Base-by-base conservation (phyloP, 2,797 vertebrate species). In the Arnoldichthys spilopterus region DNA sequence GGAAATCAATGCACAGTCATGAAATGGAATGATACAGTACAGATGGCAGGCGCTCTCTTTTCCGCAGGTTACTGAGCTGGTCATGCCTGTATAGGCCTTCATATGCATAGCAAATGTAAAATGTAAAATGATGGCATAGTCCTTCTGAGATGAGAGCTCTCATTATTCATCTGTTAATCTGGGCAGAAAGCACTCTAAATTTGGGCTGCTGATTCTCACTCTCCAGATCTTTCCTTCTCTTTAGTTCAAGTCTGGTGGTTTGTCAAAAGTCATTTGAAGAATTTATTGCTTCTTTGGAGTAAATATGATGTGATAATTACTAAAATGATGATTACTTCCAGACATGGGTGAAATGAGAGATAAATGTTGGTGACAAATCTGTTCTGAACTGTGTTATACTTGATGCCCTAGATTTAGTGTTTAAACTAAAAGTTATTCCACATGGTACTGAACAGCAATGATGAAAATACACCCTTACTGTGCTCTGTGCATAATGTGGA, bases 1-100 rank as follows among this genome's bases (percentile, higher is more conserved):
- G 85, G 63, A 84, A 84, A 82, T 78, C 80, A 80, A 84, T 86
- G 67, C 64, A 79, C 62, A 76, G 58, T 78, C 71, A 75, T 74
- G 71, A 56, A 80, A 82, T 73, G 64, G 59, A 80, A 78, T 75
- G 77, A 85, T 74, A 72, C 54, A 51, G 34, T 62, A 40, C 67
- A 76, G 59, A 28, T 66, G 59, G 49, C 69, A 74, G 54, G 45
- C 34, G n/a, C 40, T 80, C 49, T 80, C 18, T 40, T 85, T 56
- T 82, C 74, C 58, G 24, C 77, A 82, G 70, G 83, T 84, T 77
- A 74, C 80, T 77, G 34, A 77, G 62, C 83, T 61, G 53, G 72
- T 78, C 70, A 61, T 73, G 66, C 20, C 68, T 84, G 71, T n/a
- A 68, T 63, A 68, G 34, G 72, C 43, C 68, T 76, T 47, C 58